Conservation (phyloP, 2,797 vertebrate species). For the Nyctibius grandis region DNA sequence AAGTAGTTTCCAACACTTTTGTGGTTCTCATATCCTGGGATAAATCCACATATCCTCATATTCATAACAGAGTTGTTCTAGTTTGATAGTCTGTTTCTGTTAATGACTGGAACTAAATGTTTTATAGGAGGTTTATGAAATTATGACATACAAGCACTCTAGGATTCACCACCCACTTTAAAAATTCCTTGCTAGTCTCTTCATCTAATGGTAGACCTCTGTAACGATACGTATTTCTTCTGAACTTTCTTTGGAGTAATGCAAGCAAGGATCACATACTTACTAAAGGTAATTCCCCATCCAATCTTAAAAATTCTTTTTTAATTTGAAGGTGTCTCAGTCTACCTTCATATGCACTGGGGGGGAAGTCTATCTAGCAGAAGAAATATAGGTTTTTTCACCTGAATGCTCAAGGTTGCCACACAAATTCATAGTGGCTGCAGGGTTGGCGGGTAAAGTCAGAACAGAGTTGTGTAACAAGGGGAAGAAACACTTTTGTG, state of each 20-base stretch:
- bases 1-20: neutral
- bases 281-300: neutral
- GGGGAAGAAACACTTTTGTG: neutral
- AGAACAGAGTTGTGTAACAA: neutral
- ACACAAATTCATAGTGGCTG: neutral
- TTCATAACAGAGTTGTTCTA: neutral
- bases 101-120: slow-evolving; percentile 2
- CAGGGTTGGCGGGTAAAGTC: neutral
- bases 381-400: neutral
- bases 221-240: neutral
- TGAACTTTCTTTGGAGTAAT: neutral
- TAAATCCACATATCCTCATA: neutral
- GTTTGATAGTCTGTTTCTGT: neutral
- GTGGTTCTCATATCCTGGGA: neutral
- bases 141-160: neutral
- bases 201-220: neutral
- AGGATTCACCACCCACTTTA: neutral
- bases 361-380: neutral
- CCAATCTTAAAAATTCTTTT: neutral
- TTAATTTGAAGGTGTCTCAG: neutral
- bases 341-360: neutral
- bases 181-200: neutral
- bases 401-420: neutral
- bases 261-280: neutral
- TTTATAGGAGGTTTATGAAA: slow-evolving; percentile 12